A percentile compares a stretch with the other conserved stretches of the same genome.
phyloP scores from a whole-genome alignment of 2,888 invertebrate species.

The Troides oblongomaculatus region DNA sequence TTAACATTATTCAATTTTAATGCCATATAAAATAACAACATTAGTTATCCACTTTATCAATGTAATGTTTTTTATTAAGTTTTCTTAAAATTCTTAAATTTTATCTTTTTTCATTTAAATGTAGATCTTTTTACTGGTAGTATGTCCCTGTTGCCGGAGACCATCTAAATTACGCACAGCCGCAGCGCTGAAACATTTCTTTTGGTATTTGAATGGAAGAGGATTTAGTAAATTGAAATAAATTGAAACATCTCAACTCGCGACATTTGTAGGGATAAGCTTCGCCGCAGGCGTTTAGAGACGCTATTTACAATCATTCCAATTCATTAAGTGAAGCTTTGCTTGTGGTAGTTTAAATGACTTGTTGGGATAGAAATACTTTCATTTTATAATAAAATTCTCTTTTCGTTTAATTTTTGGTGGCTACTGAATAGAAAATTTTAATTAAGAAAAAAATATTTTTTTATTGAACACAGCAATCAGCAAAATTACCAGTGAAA shows the following conservation, averaged over 20 bases:
- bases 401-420: no score
- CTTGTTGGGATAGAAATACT: background rate
- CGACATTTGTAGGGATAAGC: conserved; percentile 19
- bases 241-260: conserved; percentile 12
- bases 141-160: no score
- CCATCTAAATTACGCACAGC: no score
- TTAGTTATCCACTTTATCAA: background rate
- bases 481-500: no score
- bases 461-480: no score
- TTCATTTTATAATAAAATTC: background rate
- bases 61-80: no score
- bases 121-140: no score
- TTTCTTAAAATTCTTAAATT: no score
- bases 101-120: no score
- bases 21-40: background rate
- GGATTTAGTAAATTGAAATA: conserved; percentile 23
- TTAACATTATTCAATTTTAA: background rate
- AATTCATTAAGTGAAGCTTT: conserved; percentile 22
- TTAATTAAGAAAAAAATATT: no score
- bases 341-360: conserved; percentile 8
- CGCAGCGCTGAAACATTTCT: no score
- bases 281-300: conserved; percentile 17
- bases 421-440: no score
- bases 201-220: background rate
- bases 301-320: conserved; percentile 27